Base-by-base conservation (phyloP, 2,888 invertebrate genomes). In the Tenodera sinensis region DNA sequence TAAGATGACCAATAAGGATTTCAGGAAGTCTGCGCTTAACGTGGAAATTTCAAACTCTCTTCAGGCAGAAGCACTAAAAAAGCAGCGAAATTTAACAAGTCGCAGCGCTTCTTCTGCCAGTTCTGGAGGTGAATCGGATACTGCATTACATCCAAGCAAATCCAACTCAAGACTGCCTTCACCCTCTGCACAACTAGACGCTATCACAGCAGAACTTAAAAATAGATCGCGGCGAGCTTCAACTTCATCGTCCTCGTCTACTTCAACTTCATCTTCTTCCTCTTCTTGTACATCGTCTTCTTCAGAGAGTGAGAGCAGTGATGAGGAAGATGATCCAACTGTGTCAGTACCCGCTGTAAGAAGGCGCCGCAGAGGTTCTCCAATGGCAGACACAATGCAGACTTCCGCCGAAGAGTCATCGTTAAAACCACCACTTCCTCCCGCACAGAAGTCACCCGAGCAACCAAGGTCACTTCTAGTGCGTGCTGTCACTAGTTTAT, bases 381-480 rank as follows among this genome's bases (percentile, higher is more conserved):
- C 71, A 81, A 14, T 9, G n/a, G 3, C 30, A 81, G 82, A 82
- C 34, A 81, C 81, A 25, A 25, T 34, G 34, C 81, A 81, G n/a
- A 42, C 28, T 2, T 91, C 94, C 91, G 93, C 94, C n/a, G 93
- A 93, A 34, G 95, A 95, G 89, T 89, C 91, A 90, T 89, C 91
- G 90, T 93, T 93, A 91, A 93, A 93, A 91, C 94, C 95, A 71
- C 93, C 94, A 3, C 94, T 94, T 91, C 95, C 95, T 28, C 95
- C 95, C 2, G 93, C 94, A 7, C 93, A 94, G 25, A 94, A 93
- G 91, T 93, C 93, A 91, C 94, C 94, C 89, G 96, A 96, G 92
- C 96, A 96, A 91, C 96, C 96, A 0, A 96, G 96, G 93, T 96
- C 96, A 42, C 96, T 96, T 92, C 93, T 97, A 88, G 96, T 96